Evolutionary conservation across 1,140 invertebrate genomes (phyloP), one percentile per base, ranked within the genome.

Genomic region (Drosophila pseudoananassae): DNA sequence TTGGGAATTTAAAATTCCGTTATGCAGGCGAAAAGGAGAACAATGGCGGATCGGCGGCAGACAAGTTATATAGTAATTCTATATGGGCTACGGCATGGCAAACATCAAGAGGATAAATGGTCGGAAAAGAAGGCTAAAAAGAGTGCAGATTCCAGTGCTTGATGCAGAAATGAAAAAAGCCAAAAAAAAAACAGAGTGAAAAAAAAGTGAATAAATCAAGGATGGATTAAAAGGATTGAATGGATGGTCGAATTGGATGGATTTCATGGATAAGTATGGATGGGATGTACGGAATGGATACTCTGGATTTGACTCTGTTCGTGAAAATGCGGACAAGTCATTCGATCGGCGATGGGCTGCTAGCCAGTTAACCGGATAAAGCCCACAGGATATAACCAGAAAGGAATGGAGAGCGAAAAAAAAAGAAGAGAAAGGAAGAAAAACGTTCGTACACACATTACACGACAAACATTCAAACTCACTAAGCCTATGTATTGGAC

Each of bases 401-500:
- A 43, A 25, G 10, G 8, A n/a, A 12, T 23, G 12, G 5, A 14
- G 14, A 55, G 15, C 25, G 5, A 10, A 29, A 29, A 25, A 20
- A 9, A 40, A 43, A 10, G 45, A 7, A 20, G 4, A 56, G 27
- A 58, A 14, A 33, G 40, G 6, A 45, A 15, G 31, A 36, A 49
- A 69, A 69, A 69, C 40, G 65, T 69, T 68, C 51, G 63, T 50
- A 76, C 69, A 81, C 63, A 73, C 64, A 76, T 76, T 73, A 78
- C 74, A 91, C 40, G 40, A 43, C 83, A 79, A 36, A 91, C 87
- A 91, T 70, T 75, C 68, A 90, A 87, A 92, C 94, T 94, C 92
- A 96, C 95, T 92, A 94, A 95, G 92, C 91, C 94, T 93, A 92
- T 95, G 94, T 89, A 95, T 94, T 69, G 94, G 94, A 78, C 95